Evolutionary conservation across 1,140 invertebrate genomes (phyloP).

Genomic region (Hycleus phaleratus): DNA sequence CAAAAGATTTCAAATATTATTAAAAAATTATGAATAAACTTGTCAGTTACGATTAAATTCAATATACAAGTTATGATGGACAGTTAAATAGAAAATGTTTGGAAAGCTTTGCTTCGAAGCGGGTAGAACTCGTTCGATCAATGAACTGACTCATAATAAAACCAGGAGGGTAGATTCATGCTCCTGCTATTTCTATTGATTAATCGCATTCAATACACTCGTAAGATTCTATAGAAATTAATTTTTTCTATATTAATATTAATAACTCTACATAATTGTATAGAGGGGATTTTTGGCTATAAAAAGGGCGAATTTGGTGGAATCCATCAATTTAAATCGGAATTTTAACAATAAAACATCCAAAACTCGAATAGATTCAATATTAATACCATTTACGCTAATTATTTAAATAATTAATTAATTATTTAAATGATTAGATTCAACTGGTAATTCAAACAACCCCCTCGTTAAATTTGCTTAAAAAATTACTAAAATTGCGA

Average conservation of each 20-base stretch:
- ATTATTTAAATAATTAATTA: no score
- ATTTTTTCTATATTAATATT: neutral
- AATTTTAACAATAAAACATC: no score
- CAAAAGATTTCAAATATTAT: constrained; percentile 3
- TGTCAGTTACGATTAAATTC: constrained; percentile 7
- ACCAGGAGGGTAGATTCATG: neutral
- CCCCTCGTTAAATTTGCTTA: no score
- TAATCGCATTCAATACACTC: neutral
- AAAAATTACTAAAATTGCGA: no score
- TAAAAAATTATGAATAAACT: neutral
- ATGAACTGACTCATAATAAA: constrained; percentile 13
- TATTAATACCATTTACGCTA: no score
- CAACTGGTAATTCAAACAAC: no score
- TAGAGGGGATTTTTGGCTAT: no score
- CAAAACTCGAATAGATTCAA: no score
- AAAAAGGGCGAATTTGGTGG: no score
- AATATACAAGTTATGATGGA: constrained; percentile 18
- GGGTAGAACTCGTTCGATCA: constrained; percentile 24
- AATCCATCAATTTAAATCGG: no score
- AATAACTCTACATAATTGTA: neutral
- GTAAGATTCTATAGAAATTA: neutral
- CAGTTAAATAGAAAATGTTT: constrained; percentile 23
- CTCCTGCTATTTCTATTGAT: neutral
- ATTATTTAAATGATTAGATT: no score
- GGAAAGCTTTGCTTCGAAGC: constrained; percentile 9